phyloP scores from a whole-genome alignment of 2,888 invertebrate species.

The Lasioglossum calceatum region DNA sequence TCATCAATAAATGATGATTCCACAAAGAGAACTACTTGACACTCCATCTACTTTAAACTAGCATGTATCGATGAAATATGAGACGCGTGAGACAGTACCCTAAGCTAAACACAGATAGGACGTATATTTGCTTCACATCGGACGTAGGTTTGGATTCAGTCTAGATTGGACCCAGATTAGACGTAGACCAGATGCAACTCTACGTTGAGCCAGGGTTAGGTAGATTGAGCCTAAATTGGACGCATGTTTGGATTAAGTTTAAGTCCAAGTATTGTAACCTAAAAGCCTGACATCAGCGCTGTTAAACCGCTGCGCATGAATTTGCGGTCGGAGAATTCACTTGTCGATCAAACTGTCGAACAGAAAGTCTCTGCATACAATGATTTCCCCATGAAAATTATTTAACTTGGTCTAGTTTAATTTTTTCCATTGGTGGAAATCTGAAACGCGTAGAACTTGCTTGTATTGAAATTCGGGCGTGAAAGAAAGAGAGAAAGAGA shows the following conservation, averaged over 20 bases:
- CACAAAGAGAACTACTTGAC: neutral
- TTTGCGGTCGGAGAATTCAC: neutral
- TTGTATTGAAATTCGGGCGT: too few species aligned
- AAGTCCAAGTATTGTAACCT: neutral
- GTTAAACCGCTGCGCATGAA: neutral
- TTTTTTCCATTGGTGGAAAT: too few species aligned
- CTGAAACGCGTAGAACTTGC: neutral
- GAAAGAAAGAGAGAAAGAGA: too few species aligned
- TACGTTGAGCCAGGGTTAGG: neutral
- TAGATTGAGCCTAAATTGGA: neutral
- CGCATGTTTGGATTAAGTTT: neutral
- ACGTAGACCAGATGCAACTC: neutral
- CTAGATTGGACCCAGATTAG: conserved; percentile 6
- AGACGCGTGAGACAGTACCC: neutral
- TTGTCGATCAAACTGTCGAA: neutral
- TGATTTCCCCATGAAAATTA: neutral
- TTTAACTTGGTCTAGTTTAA: too few species aligned
- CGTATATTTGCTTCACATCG: neutral
- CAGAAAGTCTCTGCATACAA: neutral
- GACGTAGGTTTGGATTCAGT: neutral
- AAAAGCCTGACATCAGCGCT: neutral
- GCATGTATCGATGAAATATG: neutral
- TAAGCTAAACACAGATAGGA: neutral
- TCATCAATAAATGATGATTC: neutral
- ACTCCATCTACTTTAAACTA: neutral